These are phyloP conservation scores for Tenodera sinensis DNA, from an alignment of 2,888 invertebrate species.

Conservation along the genomic window DNA sequence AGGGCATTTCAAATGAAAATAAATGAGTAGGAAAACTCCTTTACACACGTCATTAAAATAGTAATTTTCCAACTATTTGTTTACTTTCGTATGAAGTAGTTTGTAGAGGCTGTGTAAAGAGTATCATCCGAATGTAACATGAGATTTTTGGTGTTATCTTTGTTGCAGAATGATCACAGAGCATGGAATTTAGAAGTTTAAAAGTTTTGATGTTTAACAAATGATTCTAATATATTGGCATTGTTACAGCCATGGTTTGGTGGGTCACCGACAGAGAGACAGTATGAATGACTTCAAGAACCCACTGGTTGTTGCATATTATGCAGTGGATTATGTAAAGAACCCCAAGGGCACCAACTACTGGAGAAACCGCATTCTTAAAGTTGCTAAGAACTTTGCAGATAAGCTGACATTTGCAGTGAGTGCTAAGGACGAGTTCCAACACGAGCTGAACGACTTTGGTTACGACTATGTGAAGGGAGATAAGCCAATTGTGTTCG, in stretches of 20 bases:
- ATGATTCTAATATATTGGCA: conserved; percentile 1
- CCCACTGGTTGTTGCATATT: conserved; percentile 90
- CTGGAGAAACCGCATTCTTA: conserved; percentile 95
- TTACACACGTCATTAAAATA: no score
- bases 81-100: no score
- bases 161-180: neutral
- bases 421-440: conserved; percentile 90
- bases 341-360: conserved; percentile 98
- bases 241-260: conserved; percentile 76
- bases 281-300: conserved; percentile 81
- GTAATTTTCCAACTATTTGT: no score
- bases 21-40: no score
- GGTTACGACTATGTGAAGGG: conserved; percentile 81
- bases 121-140: no score
- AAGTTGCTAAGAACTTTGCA: conserved; percentile 71
- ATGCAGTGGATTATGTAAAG: conserved; percentile 91
- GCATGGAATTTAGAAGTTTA: no score
- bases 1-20: no score
- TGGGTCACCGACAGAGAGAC: conserved; percentile 84
- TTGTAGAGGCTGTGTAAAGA: no score
- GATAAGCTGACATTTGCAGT: conserved; percentile 79
- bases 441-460: conserved; percentile 89
- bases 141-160: no score
- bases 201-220: no score
- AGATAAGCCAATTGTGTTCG: conserved; percentile 87